These are phyloP conservation scores for Nomada ruficornis DNA, from an alignment of 2,888 invertebrate genomes.

Conservation along the genomic window DNA sequence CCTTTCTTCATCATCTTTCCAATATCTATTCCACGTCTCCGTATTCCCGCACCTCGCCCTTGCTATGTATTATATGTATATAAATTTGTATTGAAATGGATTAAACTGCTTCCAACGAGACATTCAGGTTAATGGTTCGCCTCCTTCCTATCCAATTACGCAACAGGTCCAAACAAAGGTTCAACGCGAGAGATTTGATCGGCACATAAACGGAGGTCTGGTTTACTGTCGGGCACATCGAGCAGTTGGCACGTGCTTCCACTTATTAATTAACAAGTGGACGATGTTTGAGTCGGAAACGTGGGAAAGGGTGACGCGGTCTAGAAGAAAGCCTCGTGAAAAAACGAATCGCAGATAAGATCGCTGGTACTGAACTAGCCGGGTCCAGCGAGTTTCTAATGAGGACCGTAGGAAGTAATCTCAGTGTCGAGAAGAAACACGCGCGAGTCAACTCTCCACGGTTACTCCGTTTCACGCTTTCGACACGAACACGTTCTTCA, in stretches of 20 bases:
- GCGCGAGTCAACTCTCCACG: constrained; percentile 47
- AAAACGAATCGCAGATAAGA: constrained; percentile 79
- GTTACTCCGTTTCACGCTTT: constrained; percentile 37
- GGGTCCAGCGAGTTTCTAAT: constrained; percentile 75
- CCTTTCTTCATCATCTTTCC: too few species aligned
- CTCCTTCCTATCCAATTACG: constrained; percentile 51
- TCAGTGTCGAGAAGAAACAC: constrained; percentile 63
- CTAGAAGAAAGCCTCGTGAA: constrained; percentile 50
- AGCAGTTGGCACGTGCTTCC: constrained; percentile 47
- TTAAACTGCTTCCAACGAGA: too few species aligned
- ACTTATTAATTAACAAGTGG: constrained; percentile 61
- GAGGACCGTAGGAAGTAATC: constrained; percentile 75
- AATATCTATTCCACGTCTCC: too few species aligned
- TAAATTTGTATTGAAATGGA: too few species aligned
- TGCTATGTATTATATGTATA: too few species aligned
- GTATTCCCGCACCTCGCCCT: too few species aligned
- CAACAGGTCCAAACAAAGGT: constrained; percentile 35
- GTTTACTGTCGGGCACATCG: constrained; percentile 29
- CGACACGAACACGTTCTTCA: constrained; percentile 38
- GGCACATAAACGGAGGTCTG: constrained; percentile 19
- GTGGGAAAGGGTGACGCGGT: constrained; percentile 21
- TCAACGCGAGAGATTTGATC: not conserved
- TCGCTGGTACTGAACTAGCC: constrained; percentile 81
- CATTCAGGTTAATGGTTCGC: constrained; percentile 28
- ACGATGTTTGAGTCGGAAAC: constrained; percentile 7